phyloP scores from a whole-genome alignment of 1,140 invertebrate species.

The Odontomachus brunneus region DNA sequence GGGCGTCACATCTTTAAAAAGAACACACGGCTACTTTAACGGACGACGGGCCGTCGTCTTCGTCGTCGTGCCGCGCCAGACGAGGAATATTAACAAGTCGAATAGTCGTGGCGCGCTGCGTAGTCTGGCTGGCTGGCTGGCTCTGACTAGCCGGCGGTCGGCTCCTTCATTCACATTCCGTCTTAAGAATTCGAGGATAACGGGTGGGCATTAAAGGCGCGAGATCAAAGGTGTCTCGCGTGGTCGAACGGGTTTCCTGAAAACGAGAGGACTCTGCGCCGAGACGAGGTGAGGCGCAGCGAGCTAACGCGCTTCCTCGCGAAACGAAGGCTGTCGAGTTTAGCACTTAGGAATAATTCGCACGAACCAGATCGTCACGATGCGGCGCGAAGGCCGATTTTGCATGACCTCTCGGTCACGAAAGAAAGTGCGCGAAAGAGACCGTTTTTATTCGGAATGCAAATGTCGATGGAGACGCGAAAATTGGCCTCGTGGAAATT shows the following conservation, averaged over 20 bases:
- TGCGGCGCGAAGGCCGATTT: constrained; percentile 9
- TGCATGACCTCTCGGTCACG: background rate
- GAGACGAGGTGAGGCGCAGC: background rate
- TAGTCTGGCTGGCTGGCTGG: constrained; percentile 23
- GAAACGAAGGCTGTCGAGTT: constrained; percentile 10
- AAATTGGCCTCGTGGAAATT: too few relatives aligned
- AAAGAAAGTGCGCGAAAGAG: too few relatives aligned
- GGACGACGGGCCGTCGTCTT: too few relatives aligned
- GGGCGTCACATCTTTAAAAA: constrained; percentile 59
- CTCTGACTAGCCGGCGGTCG: background rate
- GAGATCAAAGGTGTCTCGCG: constrained; percentile 27
- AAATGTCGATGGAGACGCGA: too few relatives aligned
- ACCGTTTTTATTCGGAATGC: too few relatives aligned
- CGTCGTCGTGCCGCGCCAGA: constrained; percentile 31
- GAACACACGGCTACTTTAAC: constrained; percentile 18
- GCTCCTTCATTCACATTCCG: constrained; percentile 58
- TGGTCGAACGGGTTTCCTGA: constrained; percentile 27
- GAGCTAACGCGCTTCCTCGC: too few relatives aligned
- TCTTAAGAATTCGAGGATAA: constrained; percentile 61
- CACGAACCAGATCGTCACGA: background rate
- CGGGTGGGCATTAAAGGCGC: constrained; percentile 45
- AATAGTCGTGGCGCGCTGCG: constrained; percentile 6
- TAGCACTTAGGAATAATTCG: constrained; percentile 15
- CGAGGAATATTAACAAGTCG: constrained; percentile 47
- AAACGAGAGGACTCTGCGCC: constrained; percentile 31